Conservation (phyloP, 2,888 invertebrate genomes). For the Euproctis similis region DNA sequence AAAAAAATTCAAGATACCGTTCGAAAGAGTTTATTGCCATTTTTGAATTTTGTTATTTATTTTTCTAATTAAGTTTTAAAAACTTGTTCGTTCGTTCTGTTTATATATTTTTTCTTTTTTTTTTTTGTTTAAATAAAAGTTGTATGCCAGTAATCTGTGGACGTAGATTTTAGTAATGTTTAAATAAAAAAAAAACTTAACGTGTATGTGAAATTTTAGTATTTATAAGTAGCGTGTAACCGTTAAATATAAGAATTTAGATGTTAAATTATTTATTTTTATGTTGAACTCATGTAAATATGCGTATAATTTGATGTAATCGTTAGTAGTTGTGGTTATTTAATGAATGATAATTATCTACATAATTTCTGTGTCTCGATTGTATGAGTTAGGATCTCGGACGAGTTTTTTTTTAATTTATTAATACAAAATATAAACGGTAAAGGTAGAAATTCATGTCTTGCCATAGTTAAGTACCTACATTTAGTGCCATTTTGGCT, state of each 20-base stretch:
- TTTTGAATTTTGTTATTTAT: conserved; percentile 67
- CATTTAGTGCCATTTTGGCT: conserved; percentile 13
- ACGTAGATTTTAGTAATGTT: conserved; percentile 38
- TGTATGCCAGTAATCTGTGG: conserved; percentile 68
- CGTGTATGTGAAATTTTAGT: conserved; percentile 54
- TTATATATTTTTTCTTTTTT: conserved; percentile 37
- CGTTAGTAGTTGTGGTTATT: conserved; percentile 64
- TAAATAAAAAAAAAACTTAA: conserved; percentile 35
- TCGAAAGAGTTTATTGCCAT: conserved; percentile 46
- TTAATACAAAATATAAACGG: conserved; percentile 25
- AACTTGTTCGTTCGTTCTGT: too few relatives aligned
- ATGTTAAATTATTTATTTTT: conserved; percentile 74
- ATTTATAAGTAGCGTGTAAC: conserved; percentile 59
- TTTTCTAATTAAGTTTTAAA: conserved; percentile 55
- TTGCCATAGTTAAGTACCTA: conserved; percentile 31
- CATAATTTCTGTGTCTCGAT: conserved; percentile 34
- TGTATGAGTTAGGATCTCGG: conserved; percentile 55
- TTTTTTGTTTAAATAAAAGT: conserved; percentile 34
- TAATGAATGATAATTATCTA: conserved; percentile 58
- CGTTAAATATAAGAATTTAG: conserved; percentile 66
- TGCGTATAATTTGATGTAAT: conserved; percentile 62
- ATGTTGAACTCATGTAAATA: conserved; percentile 73
- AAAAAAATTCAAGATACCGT: conserved; percentile 20
- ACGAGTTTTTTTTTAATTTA: conserved; percentile 46
- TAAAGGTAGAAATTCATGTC: conserved; percentile 23